Percentiles rank a stretch among this genome's conserved stretches.
Evolutionary conservation across 2,888 invertebrate species (phyloP).

Genomic region (Cephus nigrinus): DNA sequence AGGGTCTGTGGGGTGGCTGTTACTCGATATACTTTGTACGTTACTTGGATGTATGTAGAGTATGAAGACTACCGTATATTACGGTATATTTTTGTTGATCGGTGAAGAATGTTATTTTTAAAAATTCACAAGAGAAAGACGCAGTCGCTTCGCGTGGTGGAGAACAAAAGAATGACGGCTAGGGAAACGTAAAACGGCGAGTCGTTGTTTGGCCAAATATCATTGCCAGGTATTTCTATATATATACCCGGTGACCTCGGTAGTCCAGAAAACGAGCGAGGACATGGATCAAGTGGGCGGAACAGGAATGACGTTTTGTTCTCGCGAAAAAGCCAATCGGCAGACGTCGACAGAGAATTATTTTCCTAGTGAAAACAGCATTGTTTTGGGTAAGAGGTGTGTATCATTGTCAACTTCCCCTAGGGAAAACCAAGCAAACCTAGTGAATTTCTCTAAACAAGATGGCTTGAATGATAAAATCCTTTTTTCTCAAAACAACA

Average conservation of each 20-base stretch:
- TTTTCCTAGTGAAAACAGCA: no score
- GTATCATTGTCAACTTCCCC: no score
- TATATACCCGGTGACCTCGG: constrained; percentile 54
- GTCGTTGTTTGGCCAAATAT: background rate
- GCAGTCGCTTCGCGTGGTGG: background rate
- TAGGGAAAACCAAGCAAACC: no score
- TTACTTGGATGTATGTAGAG: background rate
- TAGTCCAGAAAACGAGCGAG: constrained; percentile 52
- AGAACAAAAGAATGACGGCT: background rate
- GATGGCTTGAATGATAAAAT: no score
- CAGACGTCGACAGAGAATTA: no score
- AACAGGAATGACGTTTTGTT: constrained; percentile 37
- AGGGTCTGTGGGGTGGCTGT: background rate
- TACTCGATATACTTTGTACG: background rate
- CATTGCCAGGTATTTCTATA: background rate
- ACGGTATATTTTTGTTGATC: background rate
- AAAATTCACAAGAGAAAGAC: background rate
- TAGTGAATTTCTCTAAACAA: no score
- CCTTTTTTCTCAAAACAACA: background rate
- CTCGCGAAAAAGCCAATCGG: constrained; percentile 9
- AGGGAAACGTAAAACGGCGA: background rate
- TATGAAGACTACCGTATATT: background rate
- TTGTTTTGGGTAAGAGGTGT: no score
- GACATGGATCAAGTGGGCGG: constrained; percentile 53
- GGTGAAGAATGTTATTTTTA: background rate